These are phyloP conservation scores for Hephaestus fuliginosus DNA, from an alignment of 2,797 vertebrate genomes.

Conservation along the genomic window DNA sequence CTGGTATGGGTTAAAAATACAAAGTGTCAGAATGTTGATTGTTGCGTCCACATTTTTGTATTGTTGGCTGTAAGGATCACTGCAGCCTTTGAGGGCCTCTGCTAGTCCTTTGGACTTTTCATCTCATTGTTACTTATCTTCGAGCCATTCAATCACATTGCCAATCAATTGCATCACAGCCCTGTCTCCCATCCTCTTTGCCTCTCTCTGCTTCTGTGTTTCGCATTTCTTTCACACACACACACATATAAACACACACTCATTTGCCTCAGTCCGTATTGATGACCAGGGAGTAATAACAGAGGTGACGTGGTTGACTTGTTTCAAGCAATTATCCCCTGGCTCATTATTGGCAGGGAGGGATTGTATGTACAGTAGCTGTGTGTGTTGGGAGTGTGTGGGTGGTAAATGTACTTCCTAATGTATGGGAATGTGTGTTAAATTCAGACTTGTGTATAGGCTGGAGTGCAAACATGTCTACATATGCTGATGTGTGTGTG, in stretches of 20 bases:
- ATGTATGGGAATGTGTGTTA: neutral
- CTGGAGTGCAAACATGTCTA: neutral
- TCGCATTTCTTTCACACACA: neutral
- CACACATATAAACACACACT: neutral
- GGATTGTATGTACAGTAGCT: constrained; percentile 17
- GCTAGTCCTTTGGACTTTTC: constrained; percentile 24
- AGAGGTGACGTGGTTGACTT: constrained; percentile 61
- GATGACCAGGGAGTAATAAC: constrained; percentile 58
- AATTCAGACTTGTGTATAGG: neutral
- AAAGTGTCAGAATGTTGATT: neutral
- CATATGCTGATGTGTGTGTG: neutral
- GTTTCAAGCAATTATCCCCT: constrained; percentile 57
- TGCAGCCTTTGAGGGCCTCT: neutral
- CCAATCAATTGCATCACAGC: constrained; percentile 60
- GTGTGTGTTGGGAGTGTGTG: neutral
- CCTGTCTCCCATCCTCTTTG: neutral
- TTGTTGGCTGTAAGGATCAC: neutral
- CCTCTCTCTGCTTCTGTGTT: constrained; percentile 9
- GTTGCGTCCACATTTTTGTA: neutral
- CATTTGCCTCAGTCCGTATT: constrained; percentile 48
- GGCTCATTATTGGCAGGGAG: constrained; percentile 58
- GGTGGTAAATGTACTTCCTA: neutral
- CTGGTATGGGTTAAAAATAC: neutral
- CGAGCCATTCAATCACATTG: constrained; percentile 43
- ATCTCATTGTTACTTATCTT: constrained; percentile 25